A percentile compares a stretch with the other conserved stretches of the same genome.
phyloP scores from a whole-genome alignment of 2,113 vertebrate species.

The Bombycilla garrulus region DNA sequence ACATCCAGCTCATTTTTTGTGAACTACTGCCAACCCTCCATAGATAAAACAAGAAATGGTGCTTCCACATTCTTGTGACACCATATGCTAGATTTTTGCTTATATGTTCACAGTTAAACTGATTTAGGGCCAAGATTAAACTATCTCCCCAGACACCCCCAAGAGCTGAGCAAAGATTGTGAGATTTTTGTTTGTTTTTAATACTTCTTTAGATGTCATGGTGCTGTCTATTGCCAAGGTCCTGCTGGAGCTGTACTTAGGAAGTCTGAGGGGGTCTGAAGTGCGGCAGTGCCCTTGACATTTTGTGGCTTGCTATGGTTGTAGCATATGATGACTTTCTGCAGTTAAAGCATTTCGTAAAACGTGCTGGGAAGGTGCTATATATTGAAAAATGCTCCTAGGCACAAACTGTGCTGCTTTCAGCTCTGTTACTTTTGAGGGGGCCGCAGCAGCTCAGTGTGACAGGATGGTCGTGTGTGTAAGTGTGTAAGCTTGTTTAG shows the following conservation, averaged over 20 bases:
- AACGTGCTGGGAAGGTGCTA: not conserved
- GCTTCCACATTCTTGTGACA: not conserved
- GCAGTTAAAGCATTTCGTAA: not conserved
- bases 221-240: not conserved
- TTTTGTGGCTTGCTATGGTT: accelerated
- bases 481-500: not conserved
- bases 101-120: not conserved
- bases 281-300: not conserved
- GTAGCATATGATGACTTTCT: not conserved
- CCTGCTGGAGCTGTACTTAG: not conserved
- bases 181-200: not conserved
- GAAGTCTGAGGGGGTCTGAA: not conserved
- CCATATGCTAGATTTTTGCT: not conserved
- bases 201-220: not conserved
- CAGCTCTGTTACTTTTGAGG: not conserved
- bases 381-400: not conserved
- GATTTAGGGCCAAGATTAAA: not conserved
- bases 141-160: not conserved
- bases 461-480: not conserved
- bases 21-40: not conserved
- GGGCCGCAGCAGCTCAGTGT: not conserved
- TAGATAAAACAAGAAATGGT: not conserved
- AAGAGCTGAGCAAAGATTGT: not conserved
- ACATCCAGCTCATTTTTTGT: not conserved
- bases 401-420: not conserved